Conservation (phyloP, 2,113 vertebrate species). For the Lagopus muta region DNA sequence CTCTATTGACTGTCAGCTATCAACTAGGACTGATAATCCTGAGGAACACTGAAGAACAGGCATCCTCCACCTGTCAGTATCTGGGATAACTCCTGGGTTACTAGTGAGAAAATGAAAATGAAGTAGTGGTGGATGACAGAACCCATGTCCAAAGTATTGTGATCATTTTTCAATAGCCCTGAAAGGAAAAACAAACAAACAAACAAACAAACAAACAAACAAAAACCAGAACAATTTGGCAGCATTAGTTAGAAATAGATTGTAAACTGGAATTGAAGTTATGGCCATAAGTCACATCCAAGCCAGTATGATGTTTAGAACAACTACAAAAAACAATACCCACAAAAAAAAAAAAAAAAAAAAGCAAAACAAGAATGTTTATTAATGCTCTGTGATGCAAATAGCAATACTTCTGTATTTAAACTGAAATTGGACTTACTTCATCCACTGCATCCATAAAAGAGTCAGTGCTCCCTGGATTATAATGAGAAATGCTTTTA, state of each 20-base stretch:
- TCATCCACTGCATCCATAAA: neutral
- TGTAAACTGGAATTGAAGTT: neutral
- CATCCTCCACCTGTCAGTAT: neutral
- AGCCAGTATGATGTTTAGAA: neutral
- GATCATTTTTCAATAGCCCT: neutral
- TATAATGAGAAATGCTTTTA: neutral
- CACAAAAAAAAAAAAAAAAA: too few species aligned
- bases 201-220: too few species aligned
- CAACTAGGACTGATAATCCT: neutral
- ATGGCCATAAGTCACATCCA: neutral
- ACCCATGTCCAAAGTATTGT: neutral
- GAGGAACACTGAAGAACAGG: neutral
- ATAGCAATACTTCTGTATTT: neutral
- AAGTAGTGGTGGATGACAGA: neutral
- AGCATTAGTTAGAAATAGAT: neutral
- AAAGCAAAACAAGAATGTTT: neutral
- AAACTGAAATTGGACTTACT: neutral
- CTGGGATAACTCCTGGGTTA: neutral
- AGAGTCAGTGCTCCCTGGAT: neutral
- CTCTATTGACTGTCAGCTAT: neutral
- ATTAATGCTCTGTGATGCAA: neutral
- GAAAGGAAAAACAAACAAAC: neutral
- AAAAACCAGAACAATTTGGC: neutral
- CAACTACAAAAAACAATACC: too few species aligned
- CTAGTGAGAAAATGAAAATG: neutral